A percentile compares a stretch with the other conserved stretches of the same genome.
phyloP scores from a whole-genome alignment of 2,888 invertebrate genomes.

The Asteroscopus sphinx region DNA sequence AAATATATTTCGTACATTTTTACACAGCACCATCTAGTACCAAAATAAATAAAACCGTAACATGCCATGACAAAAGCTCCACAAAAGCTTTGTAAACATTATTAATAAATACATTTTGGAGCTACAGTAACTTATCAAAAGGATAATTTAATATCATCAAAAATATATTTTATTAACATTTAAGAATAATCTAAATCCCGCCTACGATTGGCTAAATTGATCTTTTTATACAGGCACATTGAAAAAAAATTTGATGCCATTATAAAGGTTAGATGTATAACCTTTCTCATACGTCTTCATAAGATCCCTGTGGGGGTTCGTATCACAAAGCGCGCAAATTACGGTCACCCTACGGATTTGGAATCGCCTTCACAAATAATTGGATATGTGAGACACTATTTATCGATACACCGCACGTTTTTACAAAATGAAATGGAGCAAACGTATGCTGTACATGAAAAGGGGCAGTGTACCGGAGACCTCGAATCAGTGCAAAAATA shows the following conservation, averaged over 20 bases:
- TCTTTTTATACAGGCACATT: conserved; percentile 42
- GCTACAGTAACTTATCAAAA: not conserved
- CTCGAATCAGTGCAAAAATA: conserved; percentile 20
- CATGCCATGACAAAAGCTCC: not conserved
- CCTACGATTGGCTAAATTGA: conserved; percentile 45
- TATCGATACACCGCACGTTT: conserved; percentile 64
- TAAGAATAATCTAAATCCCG: conserved; percentile 37
- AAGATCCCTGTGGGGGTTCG: conserved; percentile 63
- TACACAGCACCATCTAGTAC: not conserved
- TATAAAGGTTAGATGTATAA: conserved; percentile 59
- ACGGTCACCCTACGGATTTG: conserved; percentile 66
- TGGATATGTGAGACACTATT: conserved; percentile 77
- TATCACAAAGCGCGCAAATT: conserved; percentile 72
- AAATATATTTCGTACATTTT: no score
- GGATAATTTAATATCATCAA: conserved; percentile 4
- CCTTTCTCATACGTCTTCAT: conserved; percentile 63
- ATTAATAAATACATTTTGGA: no score
- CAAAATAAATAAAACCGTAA: conserved; percentile 1
- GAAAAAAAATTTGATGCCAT: conserved; percentile 40
- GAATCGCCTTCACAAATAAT: conserved; percentile 79
- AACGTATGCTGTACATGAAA: conserved; percentile 20
- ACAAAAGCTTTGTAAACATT: conserved; percentile 11
- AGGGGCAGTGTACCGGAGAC: conserved; percentile 15
- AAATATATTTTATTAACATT: conserved; percentile 37
- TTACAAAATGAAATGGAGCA: conserved; percentile 5